phyloP scores from a whole-genome alignment of 1,140 invertebrate genomes.

The Cryptotermes secundus region DNA sequence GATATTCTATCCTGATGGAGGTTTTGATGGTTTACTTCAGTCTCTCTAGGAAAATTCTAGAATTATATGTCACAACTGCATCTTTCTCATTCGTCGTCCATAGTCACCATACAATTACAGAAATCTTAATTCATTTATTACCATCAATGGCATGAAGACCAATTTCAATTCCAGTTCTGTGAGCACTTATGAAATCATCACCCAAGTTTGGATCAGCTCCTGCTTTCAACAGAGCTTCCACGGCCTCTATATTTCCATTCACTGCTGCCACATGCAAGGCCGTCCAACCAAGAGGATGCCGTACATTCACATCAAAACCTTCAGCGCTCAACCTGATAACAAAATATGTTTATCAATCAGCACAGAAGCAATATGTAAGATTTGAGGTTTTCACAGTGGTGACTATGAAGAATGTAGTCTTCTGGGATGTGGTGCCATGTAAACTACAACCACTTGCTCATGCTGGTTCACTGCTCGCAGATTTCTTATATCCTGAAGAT shows the following conservation, averaged over 20 bases:
- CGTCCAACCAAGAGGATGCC: constrained; percentile 81
- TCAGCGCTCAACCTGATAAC: constrained; percentile 41
- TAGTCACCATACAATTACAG: no score
- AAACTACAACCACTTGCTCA: no score
- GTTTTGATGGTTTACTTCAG: no score
- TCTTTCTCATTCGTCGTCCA: no score
- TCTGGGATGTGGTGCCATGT: no score
- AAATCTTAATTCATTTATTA: constrained; percentile 40
- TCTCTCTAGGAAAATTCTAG: no score
- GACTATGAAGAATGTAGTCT: no score
- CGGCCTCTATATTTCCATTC: constrained; percentile 65
- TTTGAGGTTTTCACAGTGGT: no score
- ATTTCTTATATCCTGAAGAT: no score
- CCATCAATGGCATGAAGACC: constrained; percentile 63
- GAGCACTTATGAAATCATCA: constrained; percentile 77
- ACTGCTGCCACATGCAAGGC: constrained; percentile 80
- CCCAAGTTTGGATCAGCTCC: constrained; percentile 79
- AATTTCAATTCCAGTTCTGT: constrained; percentile 58
- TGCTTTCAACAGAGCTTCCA: constrained; percentile 66
- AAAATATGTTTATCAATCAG: constrained; percentile 35
- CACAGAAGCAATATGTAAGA: constrained; percentile 42
- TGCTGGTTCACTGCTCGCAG: no score
- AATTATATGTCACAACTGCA: no score
- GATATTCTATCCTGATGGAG: no score
- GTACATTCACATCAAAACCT: constrained; percentile 59